Percentiles rank a stretch among this genome's conserved stretches.
Conservation (phyloP, 53 echinoderm and acorn worm species). For the Mesocentrotus franciscanus region DNA sequence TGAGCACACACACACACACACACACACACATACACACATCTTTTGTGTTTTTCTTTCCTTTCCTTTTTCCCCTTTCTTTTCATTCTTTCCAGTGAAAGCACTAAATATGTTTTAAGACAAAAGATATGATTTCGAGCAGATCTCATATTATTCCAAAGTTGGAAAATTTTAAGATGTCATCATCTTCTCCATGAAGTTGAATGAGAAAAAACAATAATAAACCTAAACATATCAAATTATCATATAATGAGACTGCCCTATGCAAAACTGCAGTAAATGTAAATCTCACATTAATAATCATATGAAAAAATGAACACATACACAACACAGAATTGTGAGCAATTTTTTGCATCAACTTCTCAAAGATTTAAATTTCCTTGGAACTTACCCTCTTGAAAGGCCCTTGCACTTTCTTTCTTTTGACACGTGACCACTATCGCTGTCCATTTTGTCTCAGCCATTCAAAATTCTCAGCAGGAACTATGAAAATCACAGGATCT, state of each 20-base stretch:
- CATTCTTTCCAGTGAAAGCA: not conserved
- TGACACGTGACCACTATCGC: conserved; percentile 84
- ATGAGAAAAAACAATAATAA: too few species aligned
- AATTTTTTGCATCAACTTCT: not conserved
- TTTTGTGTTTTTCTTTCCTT: not conserved
- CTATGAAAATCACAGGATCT: not conserved
- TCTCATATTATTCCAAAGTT: too few species aligned
- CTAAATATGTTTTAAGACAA: not conserved
- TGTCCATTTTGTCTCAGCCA: conserved; percentile 71
- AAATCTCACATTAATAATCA: too few species aligned
- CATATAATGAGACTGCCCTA: too few species aligned
- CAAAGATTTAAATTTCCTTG: not conserved
- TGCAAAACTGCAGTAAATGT: too few species aligned
- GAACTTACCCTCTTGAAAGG: conserved; percentile 76
- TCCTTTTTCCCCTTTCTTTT: too few species aligned
- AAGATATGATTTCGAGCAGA: too few species aligned
- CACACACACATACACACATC: not conserved
- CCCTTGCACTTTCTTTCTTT: conserved; percentile 68
- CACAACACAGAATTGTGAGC: not conserved
- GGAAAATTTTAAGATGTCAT: too few species aligned
- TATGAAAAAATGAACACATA: not conserved
- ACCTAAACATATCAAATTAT: too few species aligned
- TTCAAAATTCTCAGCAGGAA: not conserved
- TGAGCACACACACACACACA: not conserved
- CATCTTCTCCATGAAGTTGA: too few species aligned